Base-by-base conservation (phyloP, 2,113 vertebrate genomes). In the Ammodytes dubius region DNA sequence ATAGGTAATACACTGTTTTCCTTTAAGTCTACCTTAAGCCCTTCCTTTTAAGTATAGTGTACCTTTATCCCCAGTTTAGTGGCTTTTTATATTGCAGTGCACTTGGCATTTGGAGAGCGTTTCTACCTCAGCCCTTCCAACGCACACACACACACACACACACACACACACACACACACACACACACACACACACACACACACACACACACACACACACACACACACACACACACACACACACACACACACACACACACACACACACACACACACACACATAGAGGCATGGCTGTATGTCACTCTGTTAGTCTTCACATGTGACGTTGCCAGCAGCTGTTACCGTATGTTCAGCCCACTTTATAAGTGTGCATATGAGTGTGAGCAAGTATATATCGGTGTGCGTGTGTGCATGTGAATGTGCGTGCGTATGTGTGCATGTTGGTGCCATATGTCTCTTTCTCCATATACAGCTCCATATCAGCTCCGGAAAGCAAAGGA, bases 281-380 rank as follows among this genome's bases (percentile, higher is more conserved):
- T 10, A 50, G 15, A 79, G 71, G 64, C 61, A 70, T n/a, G 37
- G 42, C 76, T 7, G 50, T 79, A 57, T 88, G 84, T 90, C 96
- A 96, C 95, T 96, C 95, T 92, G 94, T 95, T 94, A 94, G 95
- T 96, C 95, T 96, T 95, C 89, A 92, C 95, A 84, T 95, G 93
- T 96, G 96, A 96, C 91, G 92, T 90, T 91, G 95, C 95, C 95
- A 96, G 94, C 96, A 96, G 96, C 96, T 96, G 93, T 94, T 79
- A 39, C 53, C 77, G 56, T 95, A 95, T 94, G 94, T 95, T 95
- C 95, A 84, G 95, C 82, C 61, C 75, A 79, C 64, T 80, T 75
- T 77, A 92, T 91, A 92, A 52, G 93, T 95, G 89, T 95, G 95
- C 91, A 90, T 90, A 65, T 59, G 59, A 88, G 66, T 74, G 71